A percentile compares a stretch with the other conserved stretches of the same genome.
Evolutionary conservation across 64 coral and sea anemone genomes (phyloP).

Genomic region (Platygyra sinensis): DNA sequence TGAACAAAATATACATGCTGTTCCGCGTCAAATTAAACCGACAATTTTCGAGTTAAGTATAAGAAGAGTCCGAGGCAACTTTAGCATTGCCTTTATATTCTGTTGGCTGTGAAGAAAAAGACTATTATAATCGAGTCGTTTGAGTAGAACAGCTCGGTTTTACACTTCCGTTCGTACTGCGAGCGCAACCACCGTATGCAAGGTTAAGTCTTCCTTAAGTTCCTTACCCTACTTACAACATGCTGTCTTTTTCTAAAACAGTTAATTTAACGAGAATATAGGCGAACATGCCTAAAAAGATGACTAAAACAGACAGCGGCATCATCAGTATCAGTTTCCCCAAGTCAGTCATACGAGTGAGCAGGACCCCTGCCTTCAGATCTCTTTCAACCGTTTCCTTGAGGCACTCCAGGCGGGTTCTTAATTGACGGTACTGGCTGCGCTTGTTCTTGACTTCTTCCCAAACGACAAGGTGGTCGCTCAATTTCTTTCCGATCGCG

Average conservation of each 20-base stretch:
- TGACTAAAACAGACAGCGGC: neutral
- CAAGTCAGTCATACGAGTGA: neutral
- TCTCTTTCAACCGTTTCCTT: neutral
- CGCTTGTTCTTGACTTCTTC: neutral
- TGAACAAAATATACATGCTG: too few relatives aligned
- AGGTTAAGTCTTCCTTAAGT: neutral
- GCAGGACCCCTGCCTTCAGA: neutral
- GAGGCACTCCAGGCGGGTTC: neutral
- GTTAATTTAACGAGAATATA: neutral
- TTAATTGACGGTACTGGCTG: constrained; percentile 2
- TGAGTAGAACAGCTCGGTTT: too few relatives aligned
- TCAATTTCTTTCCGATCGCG: neutral
- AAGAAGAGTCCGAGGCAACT: too few relatives aligned
- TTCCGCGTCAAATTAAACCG: too few relatives aligned
- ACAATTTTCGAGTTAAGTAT: too few relatives aligned
- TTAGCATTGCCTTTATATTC: too few relatives aligned
- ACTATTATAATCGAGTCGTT: too few relatives aligned
- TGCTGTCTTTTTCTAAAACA: neutral
- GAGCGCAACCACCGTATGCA: too few relatives aligned
- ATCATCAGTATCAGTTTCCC: neutral
- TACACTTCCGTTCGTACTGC: too few relatives aligned
- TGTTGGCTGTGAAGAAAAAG: too few relatives aligned
- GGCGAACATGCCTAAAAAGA: neutral
- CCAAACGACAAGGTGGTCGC: neutral
- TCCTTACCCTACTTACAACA: neutral